These are phyloP conservation scores for Cyphomyrus plagiostoma DNA, from an alignment of 2,113 vertebrate species.

Conservation along the genomic window DNA sequence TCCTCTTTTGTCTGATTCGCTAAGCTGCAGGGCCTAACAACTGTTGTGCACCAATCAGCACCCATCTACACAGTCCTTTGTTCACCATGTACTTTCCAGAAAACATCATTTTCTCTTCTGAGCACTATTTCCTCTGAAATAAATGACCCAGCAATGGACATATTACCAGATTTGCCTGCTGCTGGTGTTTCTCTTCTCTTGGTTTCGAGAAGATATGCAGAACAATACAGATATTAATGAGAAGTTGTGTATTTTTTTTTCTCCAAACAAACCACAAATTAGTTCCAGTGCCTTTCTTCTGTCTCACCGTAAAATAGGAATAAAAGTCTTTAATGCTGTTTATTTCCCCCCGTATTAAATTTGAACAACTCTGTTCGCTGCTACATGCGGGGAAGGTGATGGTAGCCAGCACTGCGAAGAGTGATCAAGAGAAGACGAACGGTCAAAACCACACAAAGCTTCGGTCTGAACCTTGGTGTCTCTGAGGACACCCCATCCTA, in stretches of 20 bases:
- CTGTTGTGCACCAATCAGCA: slow-evolving; percentile 15
- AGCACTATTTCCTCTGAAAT: slow-evolving; percentile 30
- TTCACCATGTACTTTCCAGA: slow-evolving; percentile 38
- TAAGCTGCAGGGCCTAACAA: slow-evolving; percentile 40
- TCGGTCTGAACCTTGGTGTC: slow-evolving; percentile 26
- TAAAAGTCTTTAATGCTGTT: slow-evolving; percentile 41
- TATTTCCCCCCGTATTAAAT: slow-evolving; percentile 29
- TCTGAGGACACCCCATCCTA: slow-evolving; percentile 23
- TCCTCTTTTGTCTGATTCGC: slow-evolving; percentile 29
- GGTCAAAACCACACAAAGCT: slow-evolving; percentile 30
- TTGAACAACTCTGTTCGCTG: slow-evolving; percentile 36
- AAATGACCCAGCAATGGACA: slow-evolving; percentile 35
- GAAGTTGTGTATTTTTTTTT: slow-evolving; percentile 16
- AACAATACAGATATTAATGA: slow-evolving; percentile 31
- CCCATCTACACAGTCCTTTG: slow-evolving; percentile 9
- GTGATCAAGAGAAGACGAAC: slow-evolving; percentile 31
- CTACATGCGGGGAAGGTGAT: slow-evolving; percentile 36
- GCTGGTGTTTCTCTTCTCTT: slow-evolving; percentile 18
- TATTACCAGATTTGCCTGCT: slow-evolving; percentile 23
- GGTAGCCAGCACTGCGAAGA: slow-evolving; percentile 36
- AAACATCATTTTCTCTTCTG: slow-evolving; percentile 28
- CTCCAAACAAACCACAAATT: slow-evolving; percentile 38
- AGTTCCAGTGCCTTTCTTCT: slow-evolving; percentile 63
- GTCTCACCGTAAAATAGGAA: slow-evolving; percentile 45
- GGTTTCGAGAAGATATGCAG: slow-evolving; percentile 28